A percentile compares a stretch with the other conserved stretches of the same genome.
phyloP scores from a whole-genome alignment of 2,888 invertebrate species.

The Trichacis sp. region DNA sequence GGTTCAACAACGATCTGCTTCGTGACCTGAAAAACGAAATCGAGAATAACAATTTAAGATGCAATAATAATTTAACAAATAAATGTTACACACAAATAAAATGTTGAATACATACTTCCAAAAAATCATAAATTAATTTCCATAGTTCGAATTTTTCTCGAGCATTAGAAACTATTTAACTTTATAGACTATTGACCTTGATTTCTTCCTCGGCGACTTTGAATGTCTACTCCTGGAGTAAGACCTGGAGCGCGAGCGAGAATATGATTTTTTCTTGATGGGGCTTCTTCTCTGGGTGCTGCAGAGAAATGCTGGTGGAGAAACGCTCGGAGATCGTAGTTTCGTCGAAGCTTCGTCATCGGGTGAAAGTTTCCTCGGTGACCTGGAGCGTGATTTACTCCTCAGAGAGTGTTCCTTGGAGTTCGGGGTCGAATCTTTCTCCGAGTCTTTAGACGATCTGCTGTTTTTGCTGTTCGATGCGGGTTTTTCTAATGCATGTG shows the following conservation, averaged over 20 bases:
- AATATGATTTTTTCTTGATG: slow-evolving; percentile 52
- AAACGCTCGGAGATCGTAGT: slow-evolving; percentile 52
- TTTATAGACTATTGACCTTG: slow-evolving; percentile 23
- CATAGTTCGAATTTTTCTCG: too few species aligned
- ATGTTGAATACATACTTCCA: too few species aligned
- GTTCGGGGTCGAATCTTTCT: slow-evolving; percentile 32
- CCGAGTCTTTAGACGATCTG: slow-evolving; percentile 36
- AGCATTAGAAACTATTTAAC: too few species aligned
- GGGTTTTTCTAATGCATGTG: slow-evolving; percentile 23
- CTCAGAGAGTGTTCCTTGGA: slow-evolving; percentile 31
- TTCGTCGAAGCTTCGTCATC: slow-evolving; percentile 45
- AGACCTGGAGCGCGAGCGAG: slow-evolving; percentile 51
- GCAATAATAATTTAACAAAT: too few species aligned
- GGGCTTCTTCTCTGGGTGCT: slow-evolving; percentile 38
- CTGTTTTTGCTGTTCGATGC: slow-evolving; percentile 37
- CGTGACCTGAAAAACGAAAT: slow-evolving; percentile 18
- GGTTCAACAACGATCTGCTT: slow-evolving; percentile 34
- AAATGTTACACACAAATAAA: too few species aligned
- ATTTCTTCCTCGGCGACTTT: slow-evolving; percentile 49
- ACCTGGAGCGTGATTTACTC: slow-evolving; percentile 46
- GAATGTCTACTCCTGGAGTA: slow-evolving; percentile 59
- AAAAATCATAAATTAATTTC: too few species aligned
- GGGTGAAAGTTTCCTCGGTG: slow-evolving; percentile 40
- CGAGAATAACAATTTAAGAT: neutral
- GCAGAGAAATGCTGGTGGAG: slow-evolving; percentile 46